Evolutionary conservation across 2,888 invertebrate genomes (phyloP), one percentile per base, ranked within the genome.

Genomic region (Zele albiditarsus): DNA sequence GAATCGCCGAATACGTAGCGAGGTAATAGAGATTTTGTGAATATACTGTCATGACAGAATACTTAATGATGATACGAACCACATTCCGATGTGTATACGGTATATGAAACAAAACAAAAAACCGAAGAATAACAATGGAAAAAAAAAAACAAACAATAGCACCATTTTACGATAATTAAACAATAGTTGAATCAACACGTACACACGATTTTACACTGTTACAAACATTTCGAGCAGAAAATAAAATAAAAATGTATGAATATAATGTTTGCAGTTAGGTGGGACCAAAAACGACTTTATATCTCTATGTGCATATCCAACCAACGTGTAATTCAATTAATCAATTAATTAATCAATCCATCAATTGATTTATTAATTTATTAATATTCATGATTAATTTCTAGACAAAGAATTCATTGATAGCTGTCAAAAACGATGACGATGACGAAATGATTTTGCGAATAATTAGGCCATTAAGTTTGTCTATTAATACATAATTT

Each of bases 281-380:
- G 89, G 89, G 89, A 89, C 89, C 89, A 89, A 89, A 89, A 89
- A 89, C 85, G 86, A 89, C 88, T 88, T 88, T 89, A 88, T 89
- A 89, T 88, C 88, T 89, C 87, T 89, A 88, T 88, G 88, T 88
- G 89, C 88, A 89, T 89, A 89, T 89, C 89, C 86, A 88, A 88
- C 88, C 87, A 87, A 87, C 87, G 86, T 88, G 88, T 89, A 89
- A 88, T 88, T 88, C 88, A 88, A 89, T 88, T 88, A 88, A 89
- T 87, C 89, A 88, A 87, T 87, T 89, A 89, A 88, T 88, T 89
- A 88, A 88, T 88, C 86, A 88, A 87, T 88, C 87, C 86, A 87
- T 87, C 85, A 87, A 88, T 89, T 88, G 88, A 88, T 87, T 86
- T 88, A 87, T 88, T 81, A 86, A 86, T 87, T 85, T 84, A 88